A percentile compares a stretch with the other conserved stretches of the same genome.
Conservation (phyloP, 2,888 invertebrate genomes). For the Amphipyra tragopoginis region DNA sequence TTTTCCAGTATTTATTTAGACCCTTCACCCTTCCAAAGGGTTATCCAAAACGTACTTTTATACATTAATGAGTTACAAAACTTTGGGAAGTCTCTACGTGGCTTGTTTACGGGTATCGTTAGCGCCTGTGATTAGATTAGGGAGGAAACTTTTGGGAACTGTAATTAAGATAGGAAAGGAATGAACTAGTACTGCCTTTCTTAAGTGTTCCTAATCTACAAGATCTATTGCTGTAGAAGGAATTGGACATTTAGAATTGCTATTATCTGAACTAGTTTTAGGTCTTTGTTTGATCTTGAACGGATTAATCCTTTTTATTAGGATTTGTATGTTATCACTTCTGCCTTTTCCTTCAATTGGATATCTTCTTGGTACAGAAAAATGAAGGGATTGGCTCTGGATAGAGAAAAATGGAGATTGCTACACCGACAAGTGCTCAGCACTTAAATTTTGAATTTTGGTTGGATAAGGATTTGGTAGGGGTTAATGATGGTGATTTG, state of each 20-base stretch:
- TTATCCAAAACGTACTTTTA: conserved; percentile 43
- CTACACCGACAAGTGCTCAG: too few species aligned
- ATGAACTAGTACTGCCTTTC: conserved; percentile 14
- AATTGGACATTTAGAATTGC: neutral
- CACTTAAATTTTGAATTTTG: too few species aligned
- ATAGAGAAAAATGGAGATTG: too few species aligned
- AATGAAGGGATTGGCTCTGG: too few species aligned
- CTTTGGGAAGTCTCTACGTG: conserved; percentile 47
- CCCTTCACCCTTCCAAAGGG: conserved; percentile 20
- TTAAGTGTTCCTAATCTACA: conserved; percentile 25
- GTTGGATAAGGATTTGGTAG: too few species aligned
- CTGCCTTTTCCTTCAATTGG: too few species aligned
- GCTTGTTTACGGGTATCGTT: conserved; percentile 52
- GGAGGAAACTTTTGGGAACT: conserved; percentile 45
- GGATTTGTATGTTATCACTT: neutral
- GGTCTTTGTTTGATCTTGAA: neutral
- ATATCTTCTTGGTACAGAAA: too few species aligned
- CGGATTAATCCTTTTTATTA: neutral
- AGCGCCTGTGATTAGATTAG: conserved; percentile 51
- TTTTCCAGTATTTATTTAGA: conserved; percentile 33
- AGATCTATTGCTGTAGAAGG: conserved; percentile 17
- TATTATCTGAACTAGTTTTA: neutral
- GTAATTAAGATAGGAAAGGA: conserved; percentile 50
- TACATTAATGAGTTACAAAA: conserved; percentile 55
- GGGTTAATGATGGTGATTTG: too few species aligned